Conservation (phyloP, 1,140 invertebrate species). For the Pogonomyrmex barbatus region DNA sequence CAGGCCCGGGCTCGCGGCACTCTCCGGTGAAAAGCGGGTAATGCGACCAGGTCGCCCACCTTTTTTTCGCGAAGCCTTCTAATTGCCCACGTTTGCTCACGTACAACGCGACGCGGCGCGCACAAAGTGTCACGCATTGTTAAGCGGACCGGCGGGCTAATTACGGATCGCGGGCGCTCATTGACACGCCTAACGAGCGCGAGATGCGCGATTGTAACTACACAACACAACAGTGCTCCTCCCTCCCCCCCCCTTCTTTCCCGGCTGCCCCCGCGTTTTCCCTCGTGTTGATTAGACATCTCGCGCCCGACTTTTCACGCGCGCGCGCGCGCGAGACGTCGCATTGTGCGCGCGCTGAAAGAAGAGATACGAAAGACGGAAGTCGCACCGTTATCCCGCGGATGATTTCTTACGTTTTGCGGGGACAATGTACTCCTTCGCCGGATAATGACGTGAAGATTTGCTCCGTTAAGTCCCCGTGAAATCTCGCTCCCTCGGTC, state of each 20-base stretch:
- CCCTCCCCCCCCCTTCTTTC: not conserved
- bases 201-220: conserved; percentile 23
- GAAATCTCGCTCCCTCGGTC: conserved; percentile 14
- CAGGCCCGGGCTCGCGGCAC: not conserved
- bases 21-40: conserved; percentile 38
- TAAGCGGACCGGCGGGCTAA: conserved; percentile 54
- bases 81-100: conserved; percentile 48
- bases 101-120: not conserved
- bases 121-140: conserved; percentile 56
- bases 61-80: conserved; percentile 15
- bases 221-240: not conserved
- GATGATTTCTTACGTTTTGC: conserved; percentile 50
- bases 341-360: conserved; percentile 7
- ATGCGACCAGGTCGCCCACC: conserved; percentile 39
- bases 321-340: not conserved
- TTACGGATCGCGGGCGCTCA: conserved; percentile 21
- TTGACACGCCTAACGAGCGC: conserved; percentile 55
- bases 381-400: conserved; percentile 50
- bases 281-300: conserved; percentile 8
- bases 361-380: conserved; percentile 42
- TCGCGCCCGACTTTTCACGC: conserved; percentile 33
- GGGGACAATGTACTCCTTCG: conserved; percentile 38
- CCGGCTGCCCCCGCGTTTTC: not conserved
- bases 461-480: conserved; percentile 44
- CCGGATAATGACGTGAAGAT: conserved; percentile 33